Evolutionary conservation across 2,888 invertebrate species (phyloP), one percentile per base, ranked within the genome.

Genomic region (Rhingia campestris): DNA sequence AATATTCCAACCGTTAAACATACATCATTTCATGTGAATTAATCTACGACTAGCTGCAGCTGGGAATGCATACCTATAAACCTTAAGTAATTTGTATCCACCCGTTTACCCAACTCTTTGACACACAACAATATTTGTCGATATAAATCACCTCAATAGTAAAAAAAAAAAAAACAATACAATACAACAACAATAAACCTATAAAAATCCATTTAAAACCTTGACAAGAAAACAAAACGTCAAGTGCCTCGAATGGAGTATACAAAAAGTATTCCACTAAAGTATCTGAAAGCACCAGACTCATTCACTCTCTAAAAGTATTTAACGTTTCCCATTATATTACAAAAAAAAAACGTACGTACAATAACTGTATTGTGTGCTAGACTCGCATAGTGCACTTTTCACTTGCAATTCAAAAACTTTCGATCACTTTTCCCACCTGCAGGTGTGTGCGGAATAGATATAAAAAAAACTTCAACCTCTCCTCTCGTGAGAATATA

Each of bases 401-500:
- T 49, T 39, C 73, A 30, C 14, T 30, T 58, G 39, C 54, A 35
- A 43, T 58, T 47, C 37, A 32, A 69, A 63, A 73, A 80, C 59
- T 73, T 80, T 80, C 74, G 47, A 73, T 79, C 43, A 39, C 59
- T 59, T 53, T 45, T 45, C 22, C 12, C 22, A 45, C 53, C 56
- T 69, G 56, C 45, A 22, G 35, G 22, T 7, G 47, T 37, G 32
- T n/a, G 22, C 33, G 35, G 32, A 39, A 4, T 22, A 33, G 30
- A 35, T 22, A 22, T 12, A 45, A 45, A 6, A 43, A 43, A 33
- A 37, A 12, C 56, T 6, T 5, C 10, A 4, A 22, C 59, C 4
- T 9, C 33, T 22, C 33, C 14, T 35, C n/a, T 33, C 10, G 4
- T 33, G 22, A n/a, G 37, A 47, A 41, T 53, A 51, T 53, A 45